Base-by-base conservation (phyloP, 2,888 invertebrate genomes). In the Prosopocoilus inquinatus region DNA sequence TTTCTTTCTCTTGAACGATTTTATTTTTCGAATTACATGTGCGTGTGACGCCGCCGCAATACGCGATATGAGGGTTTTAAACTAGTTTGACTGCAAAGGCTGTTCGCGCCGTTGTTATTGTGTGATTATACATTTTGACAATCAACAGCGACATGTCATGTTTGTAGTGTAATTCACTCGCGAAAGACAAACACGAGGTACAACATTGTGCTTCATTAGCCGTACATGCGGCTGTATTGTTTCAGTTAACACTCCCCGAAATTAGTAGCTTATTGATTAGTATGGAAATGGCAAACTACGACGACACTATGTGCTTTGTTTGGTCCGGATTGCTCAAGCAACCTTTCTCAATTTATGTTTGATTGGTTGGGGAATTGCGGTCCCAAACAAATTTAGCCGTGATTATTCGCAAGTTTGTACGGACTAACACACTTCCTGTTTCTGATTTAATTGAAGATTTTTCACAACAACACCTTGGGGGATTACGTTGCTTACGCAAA, bases 241-340 rank as follows among this genome's bases (percentile, higher is more conserved):
- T 56, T 46, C 33, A 16, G 46, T 41, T 52, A 53, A 47, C 53
- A 44, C 20, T 59, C 50, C 46, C 45, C 36, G 47, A 60, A 59
- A 60, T 60, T 60, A 60, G 58, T 57, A 60, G 45, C 46, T 45
- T 55, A 51, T 59, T 55, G 55, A 59, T 59, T 50, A 53, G 53
- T 53, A 46, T 50, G 38, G 38, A 13, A 38, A 38, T 38, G 38
- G 12, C 38, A 38, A 38, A 38, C 38, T 38, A 38, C 38, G 38
- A 38, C 38, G 38, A 38, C 11, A 13, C 38, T 11, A 38, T 38
- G 38, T 38, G 12, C 11, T 8, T 38, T 38, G 38, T 38, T 12
- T 38, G 7, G 11, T 12, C 35, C 35, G 38, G 7, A 28, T 28
- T 28, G 20, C 20, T 28, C 20, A 28, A 38, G 38, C 38, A 38